Base-by-base conservation (phyloP, 92 coral and sea anemone genomes). In the Epizoanthus ramosus region DNA sequence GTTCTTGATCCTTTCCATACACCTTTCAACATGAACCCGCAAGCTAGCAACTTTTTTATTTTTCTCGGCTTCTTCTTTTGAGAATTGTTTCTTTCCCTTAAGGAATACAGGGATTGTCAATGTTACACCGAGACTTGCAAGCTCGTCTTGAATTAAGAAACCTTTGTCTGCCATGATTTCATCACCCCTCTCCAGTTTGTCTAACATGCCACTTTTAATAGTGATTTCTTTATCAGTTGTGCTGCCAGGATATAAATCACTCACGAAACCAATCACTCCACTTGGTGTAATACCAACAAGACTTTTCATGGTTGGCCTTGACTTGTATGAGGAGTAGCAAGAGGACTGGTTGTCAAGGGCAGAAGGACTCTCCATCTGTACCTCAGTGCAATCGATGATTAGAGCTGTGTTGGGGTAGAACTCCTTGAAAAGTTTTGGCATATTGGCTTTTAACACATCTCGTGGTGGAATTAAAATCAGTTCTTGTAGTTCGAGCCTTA, bases 301-400 rank as follows among this genome's bases (percentile, higher is more conserved):
- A 39, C 88, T 59, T 77, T 90, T 90, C 93, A 90, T 90, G 63
- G 91, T 88, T 56, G 93, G 79, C 60, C 89, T 88, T 31, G 87
- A 85, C 63, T 91, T 85, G 68, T 88, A 89, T 8, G 82, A 81
- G 54, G 94, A 88, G 71, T 88, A 91, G 74, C 94, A 91, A 39
- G 85, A 74, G 33, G 92, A 91, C 84, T 86, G 88, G 37, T 85
- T 85, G 63, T 91, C 90, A 41, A 91, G 83, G 45, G 92, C 79
- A 24, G 94, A 88, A 56, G 94, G 94, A 57, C 73, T 85, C 84
- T 91, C 92, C 92, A 85, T 91, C 69, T 88, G 87, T 54, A 88
- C 25, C 79, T 88, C 89, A 79, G 92, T 88, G 73, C 90, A 91
- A 71, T 88, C 94, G 77, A 90, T 86, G 25, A 89, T 86, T 8